Conservation (phyloP, 2,113 vertebrate genomes). For the Mesoclemmys tuberculata region DNA sequence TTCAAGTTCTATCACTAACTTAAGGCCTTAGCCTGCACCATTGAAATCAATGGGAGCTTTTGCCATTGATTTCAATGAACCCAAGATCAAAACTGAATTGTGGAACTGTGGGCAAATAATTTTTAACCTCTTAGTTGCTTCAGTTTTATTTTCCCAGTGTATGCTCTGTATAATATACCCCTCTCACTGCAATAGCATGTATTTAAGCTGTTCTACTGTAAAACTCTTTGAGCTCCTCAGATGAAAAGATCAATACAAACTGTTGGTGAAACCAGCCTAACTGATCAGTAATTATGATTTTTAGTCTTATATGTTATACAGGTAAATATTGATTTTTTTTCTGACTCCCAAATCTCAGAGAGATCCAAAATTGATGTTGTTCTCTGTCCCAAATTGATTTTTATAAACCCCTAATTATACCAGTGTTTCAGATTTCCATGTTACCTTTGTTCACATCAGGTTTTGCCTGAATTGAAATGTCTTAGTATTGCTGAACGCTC, state of each 20-base stretch:
- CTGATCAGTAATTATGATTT: not conserved
- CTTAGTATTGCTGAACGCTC: not conserved
- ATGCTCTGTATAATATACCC: not conserved
- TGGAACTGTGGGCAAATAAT: not conserved
- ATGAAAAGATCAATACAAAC: not conserved
- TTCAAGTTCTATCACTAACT: constrained; percentile 24
- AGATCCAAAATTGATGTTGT: not conserved
- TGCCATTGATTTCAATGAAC: not conserved
- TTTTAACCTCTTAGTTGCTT: not conserved
- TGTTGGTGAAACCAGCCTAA: not conserved
- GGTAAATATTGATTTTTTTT: not conserved
- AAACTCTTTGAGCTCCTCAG: not conserved
- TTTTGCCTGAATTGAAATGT: constrained; percentile 6
- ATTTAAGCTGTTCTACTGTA: not conserved
- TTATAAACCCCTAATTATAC: not conserved
- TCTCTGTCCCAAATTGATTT: not conserved
- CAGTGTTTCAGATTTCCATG: not conserved
- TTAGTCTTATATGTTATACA: not conserved
- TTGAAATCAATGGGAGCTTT: not conserved
- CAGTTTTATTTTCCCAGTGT: not conserved
- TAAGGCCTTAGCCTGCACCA: not conserved
- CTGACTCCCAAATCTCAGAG: not conserved
- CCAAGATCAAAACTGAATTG: not conserved
- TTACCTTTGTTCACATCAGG: not conserved
- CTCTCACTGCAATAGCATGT: not conserved